Percentiles rank a stretch among this genome's conserved stretches.
These are phyloP conservation scores for Drosophila asahinai DNA, from an alignment of 1,140 invertebrate genomes.

Conservation along the genomic window DNA sequence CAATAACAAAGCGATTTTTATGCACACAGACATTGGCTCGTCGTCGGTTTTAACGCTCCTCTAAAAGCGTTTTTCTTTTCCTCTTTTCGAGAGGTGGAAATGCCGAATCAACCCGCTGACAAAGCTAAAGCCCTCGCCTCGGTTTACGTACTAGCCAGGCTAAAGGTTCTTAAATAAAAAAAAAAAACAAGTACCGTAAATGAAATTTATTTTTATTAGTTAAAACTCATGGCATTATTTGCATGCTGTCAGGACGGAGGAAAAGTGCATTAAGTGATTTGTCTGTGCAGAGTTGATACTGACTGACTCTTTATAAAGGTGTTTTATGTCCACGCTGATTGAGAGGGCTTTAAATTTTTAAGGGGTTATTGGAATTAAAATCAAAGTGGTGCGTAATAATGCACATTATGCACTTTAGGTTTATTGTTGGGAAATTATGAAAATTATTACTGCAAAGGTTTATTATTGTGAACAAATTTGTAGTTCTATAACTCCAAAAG, in stretches of 20 bases:
- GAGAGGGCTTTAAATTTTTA: constrained; percentile 3
- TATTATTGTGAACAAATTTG: too few relatives aligned
- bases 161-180: constrained; percentile 57
- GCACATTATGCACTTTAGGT: too few relatives aligned
- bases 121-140: constrained; percentile 60
- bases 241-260: constrained; percentile 29
- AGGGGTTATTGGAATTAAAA: not conserved
- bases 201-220: constrained; percentile 77
- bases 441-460: not conserved
- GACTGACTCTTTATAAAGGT: not conserved
- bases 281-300: not conserved
- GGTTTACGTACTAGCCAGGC: constrained; percentile 47
- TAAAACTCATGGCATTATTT: constrained; percentile 52
- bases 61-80: constrained; percentile 15
- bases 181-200: constrained; percentile 46
- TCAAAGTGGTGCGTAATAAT: not conserved
- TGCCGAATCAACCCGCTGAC: constrained; percentile 52
- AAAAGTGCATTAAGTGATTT: constrained; percentile 55
- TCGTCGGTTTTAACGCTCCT: constrained; percentile 46
- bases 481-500: not conserved
- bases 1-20: constrained; percentile 82
- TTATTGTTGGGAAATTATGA: not conserved
- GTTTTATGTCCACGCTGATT: constrained; percentile 5
- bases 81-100: constrained; percentile 1
- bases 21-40: constrained; percentile 56